Conservation (phyloP, 2,113 vertebrate genomes). For the Scomber japonicus region DNA sequence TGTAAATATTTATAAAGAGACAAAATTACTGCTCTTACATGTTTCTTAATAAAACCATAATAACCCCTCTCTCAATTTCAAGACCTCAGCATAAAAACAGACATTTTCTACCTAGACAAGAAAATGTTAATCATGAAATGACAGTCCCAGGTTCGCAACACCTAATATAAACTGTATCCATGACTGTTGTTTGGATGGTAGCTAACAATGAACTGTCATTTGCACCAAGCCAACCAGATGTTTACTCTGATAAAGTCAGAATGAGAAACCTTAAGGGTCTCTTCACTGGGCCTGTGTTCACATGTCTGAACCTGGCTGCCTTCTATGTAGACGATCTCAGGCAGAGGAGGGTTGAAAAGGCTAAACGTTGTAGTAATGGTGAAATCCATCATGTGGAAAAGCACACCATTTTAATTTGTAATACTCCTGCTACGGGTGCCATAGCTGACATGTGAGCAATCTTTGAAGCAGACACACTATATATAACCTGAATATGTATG, state of each 20-base stretch:
- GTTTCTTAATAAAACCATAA: too few relatives aligned
- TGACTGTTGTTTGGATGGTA: conserved; percentile 40
- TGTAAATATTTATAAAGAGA: too few relatives aligned
- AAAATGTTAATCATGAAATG: background rate
- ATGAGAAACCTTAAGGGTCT: conserved; percentile 58
- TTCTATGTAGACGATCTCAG: background rate
- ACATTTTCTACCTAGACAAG: background rate
- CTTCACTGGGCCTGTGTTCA: conserved; percentile 51
- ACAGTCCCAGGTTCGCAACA: conserved; percentile 3
- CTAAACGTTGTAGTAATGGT: background rate
- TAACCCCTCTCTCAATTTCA: background rate
- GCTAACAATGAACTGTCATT: conserved; percentile 61
- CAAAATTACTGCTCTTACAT: too few relatives aligned
- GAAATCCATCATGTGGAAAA: conserved; percentile 35
- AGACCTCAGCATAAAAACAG: background rate
- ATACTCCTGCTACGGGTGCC: background rate
- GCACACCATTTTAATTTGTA: background rate
- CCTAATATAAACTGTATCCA: conserved; percentile 16
- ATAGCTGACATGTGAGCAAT: background rate
- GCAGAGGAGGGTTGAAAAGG: conserved; percentile 12
- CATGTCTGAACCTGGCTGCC: conserved; percentile 52
- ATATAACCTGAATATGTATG: background rate
- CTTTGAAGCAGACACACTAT: background rate
- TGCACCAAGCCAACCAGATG: conserved; percentile 68
- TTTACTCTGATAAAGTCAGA: conserved; percentile 65